A percentile compares a stretch with the other conserved stretches of the same genome.
Conservation (phyloP, 2,113 vertebrate genomes). For the Motacilla alba region DNA sequence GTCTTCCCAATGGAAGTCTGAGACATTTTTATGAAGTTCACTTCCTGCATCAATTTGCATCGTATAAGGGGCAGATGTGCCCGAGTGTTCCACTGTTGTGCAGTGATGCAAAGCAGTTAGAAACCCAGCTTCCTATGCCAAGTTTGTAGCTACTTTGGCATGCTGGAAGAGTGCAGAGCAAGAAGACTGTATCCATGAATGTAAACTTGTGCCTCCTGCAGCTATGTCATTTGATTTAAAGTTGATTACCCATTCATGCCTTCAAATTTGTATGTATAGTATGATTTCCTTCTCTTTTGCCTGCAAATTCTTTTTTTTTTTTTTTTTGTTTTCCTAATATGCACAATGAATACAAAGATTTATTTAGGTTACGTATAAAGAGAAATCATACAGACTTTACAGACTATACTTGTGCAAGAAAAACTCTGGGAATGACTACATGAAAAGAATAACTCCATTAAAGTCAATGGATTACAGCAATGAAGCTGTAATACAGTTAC, state of each 20-base stretch:
- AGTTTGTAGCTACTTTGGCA: neutral
- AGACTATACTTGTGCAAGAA: neutral
- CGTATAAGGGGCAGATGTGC: neutral
- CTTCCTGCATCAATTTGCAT: conserved; percentile 7
- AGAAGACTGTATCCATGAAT: neutral
- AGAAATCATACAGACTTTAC: neutral
- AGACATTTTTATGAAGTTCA: neutral
- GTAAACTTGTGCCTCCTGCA: neutral
- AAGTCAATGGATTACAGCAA: neutral
- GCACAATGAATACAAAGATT: neutral
- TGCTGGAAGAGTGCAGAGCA: neutral
- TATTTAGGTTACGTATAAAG: neutral
- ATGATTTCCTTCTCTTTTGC: neutral
- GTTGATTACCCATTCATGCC: neutral
- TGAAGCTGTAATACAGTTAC: neutral
- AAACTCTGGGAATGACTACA: neutral
- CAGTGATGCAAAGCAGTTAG: neutral
- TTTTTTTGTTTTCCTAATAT: neutral
- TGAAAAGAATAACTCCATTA: neutral
- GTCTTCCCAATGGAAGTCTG: neutral
- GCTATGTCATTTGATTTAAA: neutral
- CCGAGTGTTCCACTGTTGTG: neutral
- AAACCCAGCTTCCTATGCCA: neutral
- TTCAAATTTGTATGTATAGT: neutral
- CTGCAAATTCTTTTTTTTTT: neutral